phyloP scores from a whole-genome alignment of 1,140 invertebrate species.

The Temnothorax longispinosus region DNA sequence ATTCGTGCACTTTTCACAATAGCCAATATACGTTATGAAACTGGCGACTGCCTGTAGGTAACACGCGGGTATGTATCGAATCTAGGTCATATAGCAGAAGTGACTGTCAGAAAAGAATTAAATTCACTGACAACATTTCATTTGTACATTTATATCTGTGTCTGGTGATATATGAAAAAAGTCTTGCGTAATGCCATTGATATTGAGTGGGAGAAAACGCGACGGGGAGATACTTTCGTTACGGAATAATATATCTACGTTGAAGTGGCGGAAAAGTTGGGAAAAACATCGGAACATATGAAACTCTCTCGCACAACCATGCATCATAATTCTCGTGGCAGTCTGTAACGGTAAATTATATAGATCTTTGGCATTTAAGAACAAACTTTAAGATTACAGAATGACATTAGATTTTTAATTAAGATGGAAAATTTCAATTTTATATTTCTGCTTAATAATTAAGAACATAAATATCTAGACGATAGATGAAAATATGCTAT shows the following conservation, averaged over 20 bases:
- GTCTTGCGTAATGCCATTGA: conserved; percentile 4
- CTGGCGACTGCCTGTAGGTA: conserved; percentile 26
- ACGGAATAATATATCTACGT: conserved; percentile 47
- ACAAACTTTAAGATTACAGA: conserved; percentile 11
- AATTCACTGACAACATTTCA: conserved; percentile 35
- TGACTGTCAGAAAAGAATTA: conserved; percentile 30
- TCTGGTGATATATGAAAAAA: neutral
- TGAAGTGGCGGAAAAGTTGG: conserved; percentile 52
- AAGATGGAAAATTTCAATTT: neutral
- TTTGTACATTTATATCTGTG: conserved; percentile 20
- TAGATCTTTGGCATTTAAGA: conserved; percentile 19
- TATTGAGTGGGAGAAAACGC: conserved; percentile 1
- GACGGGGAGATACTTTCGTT: conserved; percentile 15
- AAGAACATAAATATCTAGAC: neutral
- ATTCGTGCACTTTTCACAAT: conserved; percentile 47
- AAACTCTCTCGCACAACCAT: conserved; percentile 39
- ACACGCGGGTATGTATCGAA: conserved; percentile 33
- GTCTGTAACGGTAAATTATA: conserved; percentile 49
- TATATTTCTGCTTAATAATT: neutral
- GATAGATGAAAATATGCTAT: neutral
- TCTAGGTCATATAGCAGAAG: conserved; percentile 26
- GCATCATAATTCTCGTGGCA: conserved; percentile 54
- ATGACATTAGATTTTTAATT: conserved; percentile 1
- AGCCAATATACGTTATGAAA: conserved; percentile 59
- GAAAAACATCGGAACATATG: conserved; percentile 47